Percentiles rank a stretch among this genome's conserved stretches.
Conservation (phyloP, 2,888 invertebrate species). For the Epistrophe grossulariae region DNA sequence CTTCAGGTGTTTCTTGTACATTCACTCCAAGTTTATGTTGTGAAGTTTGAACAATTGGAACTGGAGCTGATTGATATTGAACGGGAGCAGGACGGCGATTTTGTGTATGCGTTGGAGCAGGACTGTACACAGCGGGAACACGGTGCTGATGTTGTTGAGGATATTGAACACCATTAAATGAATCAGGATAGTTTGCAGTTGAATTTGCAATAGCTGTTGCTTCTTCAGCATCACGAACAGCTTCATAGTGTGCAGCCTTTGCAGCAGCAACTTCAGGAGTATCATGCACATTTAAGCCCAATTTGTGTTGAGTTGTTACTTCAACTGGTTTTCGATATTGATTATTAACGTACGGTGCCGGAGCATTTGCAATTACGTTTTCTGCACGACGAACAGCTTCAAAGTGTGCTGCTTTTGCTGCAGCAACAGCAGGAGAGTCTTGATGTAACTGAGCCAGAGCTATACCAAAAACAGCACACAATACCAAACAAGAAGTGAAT, state of each 20-base stretch:
- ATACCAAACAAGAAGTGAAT: constrained; percentile 39
- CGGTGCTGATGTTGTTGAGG: not conserved
- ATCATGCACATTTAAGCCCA: constrained; percentile 81
- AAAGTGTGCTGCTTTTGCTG: constrained; percentile 82
- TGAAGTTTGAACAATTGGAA: constrained; percentile 31
- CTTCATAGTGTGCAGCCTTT: constrained; percentile 81
- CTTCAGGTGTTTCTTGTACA: constrained; percentile 84
- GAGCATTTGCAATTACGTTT: constrained; percentile 77
- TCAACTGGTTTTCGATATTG: constrained; percentile 5
- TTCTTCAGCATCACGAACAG: constrained; percentile 80
- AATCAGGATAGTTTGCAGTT: constrained; percentile 20
- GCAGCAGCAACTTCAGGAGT: constrained; percentile 84
- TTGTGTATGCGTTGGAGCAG: not conserved
- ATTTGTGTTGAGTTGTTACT: constrained; percentile 58
- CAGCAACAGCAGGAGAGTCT: constrained; percentile 83
- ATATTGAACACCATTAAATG: not conserved
- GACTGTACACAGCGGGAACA: constrained; percentile 1
- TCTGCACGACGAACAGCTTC: constrained; percentile 81
- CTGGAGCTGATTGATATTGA: constrained; percentile 30
- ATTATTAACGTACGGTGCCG: constrained; percentile 6
- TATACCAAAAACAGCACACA: constrained; percentile 25
- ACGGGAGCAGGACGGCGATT: not conserved
- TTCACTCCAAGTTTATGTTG: constrained; percentile 62
- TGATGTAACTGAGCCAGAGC: constrained; percentile 80
- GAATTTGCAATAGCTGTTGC: constrained; percentile 62